Conservation (phyloP, 2,113 vertebrate genomes). For the Rostratula benghalensis region DNA sequence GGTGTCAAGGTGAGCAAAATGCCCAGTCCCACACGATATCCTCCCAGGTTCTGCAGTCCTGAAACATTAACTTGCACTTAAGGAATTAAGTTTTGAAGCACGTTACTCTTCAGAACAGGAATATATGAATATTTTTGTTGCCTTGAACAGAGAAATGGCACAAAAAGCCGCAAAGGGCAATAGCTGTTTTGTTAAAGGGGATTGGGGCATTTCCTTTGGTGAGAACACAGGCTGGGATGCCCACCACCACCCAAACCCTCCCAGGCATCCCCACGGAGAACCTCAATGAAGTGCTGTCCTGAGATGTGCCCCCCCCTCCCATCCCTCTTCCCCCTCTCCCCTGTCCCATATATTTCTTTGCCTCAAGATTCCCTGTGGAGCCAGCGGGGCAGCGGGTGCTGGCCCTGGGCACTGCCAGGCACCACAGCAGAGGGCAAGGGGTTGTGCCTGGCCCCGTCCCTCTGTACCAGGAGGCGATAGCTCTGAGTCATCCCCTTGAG, state of each 20-base stretch:
- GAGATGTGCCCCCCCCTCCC: neutral
- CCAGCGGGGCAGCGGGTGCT: fast-evolving
- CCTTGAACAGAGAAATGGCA: neutral
- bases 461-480: fast-evolving
- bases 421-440: fast-evolving
- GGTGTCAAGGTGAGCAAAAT: neutral
- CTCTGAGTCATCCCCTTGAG: neutral
- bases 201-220: neutral
- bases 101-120: neutral
- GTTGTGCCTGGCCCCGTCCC: neutral
- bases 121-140: neutral
- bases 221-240: neutral
- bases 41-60: neutral
- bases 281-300: neutral
- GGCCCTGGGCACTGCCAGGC: neutral
- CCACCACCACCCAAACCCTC: neutral
- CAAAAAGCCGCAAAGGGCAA: neutral
- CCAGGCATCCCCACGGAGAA: neutral
- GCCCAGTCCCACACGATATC: neutral
- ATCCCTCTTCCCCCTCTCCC: neutral
- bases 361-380: neutral
- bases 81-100: neutral
- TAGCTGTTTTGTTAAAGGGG: neutral
- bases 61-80: neutral
- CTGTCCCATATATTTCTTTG: neutral